These are phyloP conservation scores for Globodera ellingtonae DNA, from an alignment of 1,140 invertebrate species.

Conservation along the genomic window DNA sequence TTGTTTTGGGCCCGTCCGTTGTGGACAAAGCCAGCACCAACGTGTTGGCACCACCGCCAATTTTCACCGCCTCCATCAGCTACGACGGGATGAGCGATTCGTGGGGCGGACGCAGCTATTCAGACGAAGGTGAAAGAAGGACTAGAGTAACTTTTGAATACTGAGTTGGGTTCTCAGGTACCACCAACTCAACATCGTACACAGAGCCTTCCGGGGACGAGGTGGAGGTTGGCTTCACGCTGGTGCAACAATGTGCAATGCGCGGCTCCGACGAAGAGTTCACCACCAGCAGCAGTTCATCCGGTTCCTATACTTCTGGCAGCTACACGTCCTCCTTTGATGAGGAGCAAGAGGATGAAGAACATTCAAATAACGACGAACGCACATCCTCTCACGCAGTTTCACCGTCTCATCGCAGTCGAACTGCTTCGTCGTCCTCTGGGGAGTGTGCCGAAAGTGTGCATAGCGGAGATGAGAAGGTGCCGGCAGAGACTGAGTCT, in stretches of 20 bases:
- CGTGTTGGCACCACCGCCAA: slow-evolving; percentile 53
- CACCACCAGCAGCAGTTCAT: slow-evolving; percentile 26
- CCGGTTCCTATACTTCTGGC: slow-evolving; percentile 20
- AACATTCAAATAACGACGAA: slow-evolving; percentile 19
- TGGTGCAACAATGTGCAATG: slow-evolving; percentile 56
- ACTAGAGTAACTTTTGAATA: neutral
- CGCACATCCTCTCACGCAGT: slow-evolving; percentile 20
- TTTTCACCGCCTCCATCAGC: slow-evolving; percentile 62
- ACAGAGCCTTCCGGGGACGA: slow-evolving; percentile 39
- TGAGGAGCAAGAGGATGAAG: slow-evolving; percentile 36
- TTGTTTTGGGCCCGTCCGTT: slow-evolving; percentile 7
- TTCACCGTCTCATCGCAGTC: slow-evolving; percentile 2
- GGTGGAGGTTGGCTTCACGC: slow-evolving; percentile 55
- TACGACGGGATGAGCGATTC: slow-evolving; percentile 55
- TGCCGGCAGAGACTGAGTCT: neutral
- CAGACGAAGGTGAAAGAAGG: slow-evolving; percentile 32
- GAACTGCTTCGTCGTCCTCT: slow-evolving; percentile 22
- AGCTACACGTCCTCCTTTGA: slow-evolving; percentile 30
- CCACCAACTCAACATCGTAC: slow-evolving; percentile 9
- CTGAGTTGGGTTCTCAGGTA: neutral
- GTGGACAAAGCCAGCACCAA: slow-evolving; percentile 37
- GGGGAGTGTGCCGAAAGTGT: slow-evolving; percentile 48
- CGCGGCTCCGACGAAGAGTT: slow-evolving; percentile 56
- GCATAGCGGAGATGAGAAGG: slow-evolving; percentile 31
- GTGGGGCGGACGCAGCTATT: slow-evolving; percentile 36